phyloP scores from a whole-genome alignment of 1,140 invertebrate genomes.

The Drosophila pseudoananassae region DNA sequence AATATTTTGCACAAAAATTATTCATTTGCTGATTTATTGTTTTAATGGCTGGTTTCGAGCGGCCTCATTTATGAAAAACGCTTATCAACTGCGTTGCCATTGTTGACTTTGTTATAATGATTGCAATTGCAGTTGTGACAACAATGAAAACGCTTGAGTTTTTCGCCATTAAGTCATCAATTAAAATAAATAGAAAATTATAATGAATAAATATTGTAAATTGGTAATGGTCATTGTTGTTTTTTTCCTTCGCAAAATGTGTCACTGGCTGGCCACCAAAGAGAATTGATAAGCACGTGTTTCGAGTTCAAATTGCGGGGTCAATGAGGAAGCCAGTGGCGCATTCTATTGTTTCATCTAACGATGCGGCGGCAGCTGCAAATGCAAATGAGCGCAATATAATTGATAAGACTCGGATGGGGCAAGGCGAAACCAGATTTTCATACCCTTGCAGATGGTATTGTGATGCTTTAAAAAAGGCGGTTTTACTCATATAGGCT shows the following conservation, averaged over 20 bases:
- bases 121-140: slow-evolving; percentile 73
- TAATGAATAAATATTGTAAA: slow-evolving; percentile 64
- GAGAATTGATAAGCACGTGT: slow-evolving; percentile 76
- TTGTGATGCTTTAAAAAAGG: no score
- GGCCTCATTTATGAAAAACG: slow-evolving; percentile 61
- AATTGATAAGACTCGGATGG: slow-evolving; percentile 12
- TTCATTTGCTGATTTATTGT: slow-evolving; percentile 23
- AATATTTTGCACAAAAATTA: slow-evolving; percentile 33
- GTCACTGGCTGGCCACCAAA: slow-evolving; percentile 46
- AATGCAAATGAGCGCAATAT: slow-evolving; percentile 36
- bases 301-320: slow-evolving; percentile 61
- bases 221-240: slow-evolving; percentile 20
- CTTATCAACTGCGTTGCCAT: slow-evolving; percentile 57
- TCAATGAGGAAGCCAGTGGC: slow-evolving; percentile 63
- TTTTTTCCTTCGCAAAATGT: slow-evolving; percentile 49
- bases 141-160: slow-evolving; percentile 63
- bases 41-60: slow-evolving; percentile 52
- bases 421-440: background rate
- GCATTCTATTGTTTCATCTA: slow-evolving; percentile 62
- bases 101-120: slow-evolving; percentile 69
- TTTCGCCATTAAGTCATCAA: slow-evolving; percentile 76
- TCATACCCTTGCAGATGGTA: no score
- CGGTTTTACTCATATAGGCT: no score
- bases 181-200: slow-evolving; percentile 80
- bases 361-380: slow-evolving; percentile 42